Evolutionary conservation across 1,140 invertebrate species (phyloP), one percentile per base, ranked within the genome.

Genomic region (Pseudomyrmex gracilis): DNA sequence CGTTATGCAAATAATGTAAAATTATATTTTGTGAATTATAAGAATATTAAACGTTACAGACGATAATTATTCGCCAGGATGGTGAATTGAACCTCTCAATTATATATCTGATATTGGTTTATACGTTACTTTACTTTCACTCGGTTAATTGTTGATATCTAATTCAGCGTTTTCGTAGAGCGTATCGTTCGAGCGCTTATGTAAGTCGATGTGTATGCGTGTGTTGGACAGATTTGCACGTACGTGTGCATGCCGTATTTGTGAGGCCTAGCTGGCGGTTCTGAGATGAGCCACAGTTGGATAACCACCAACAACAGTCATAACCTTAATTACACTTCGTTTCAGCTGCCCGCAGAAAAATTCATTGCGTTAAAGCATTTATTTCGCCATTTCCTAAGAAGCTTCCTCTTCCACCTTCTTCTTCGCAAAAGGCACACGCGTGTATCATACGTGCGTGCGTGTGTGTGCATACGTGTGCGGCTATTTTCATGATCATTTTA

Each of bases 301-400:
- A 88, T 87, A 88, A 85, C 83, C 66, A 87, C 85, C 85, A 49
- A 76, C 58, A 70, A 80, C 43, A 74, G 71, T 87, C 57, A 53
- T 86, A 87, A 86, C 55, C 82, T 87, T 87, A 88, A 88, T 88
- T 88, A 71, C 85, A 85, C 82, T 34, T 74, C 73, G 68, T 87
- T 85, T 84, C 80, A 87, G 68, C 49, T 55, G 64, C 84, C 67
- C 43, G 80, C 67, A 73, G 66, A 63, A 86, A 78, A 60, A 82
- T 68, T 78, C 85, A 84, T 63, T 73, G 64, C 51, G 22, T 24
- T 9, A 53, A 82, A 74, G 24, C 20, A 34, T 60, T 47, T 82
- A 73, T 51, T 82, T 17, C 49, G 15, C 3, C 15, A 7, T 51
- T 74, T 82, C 47, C 53, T 22, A 51, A 74, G 47, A 82, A 73